Evolutionary conservation across 2,888 invertebrate genomes (phyloP), one percentile per base, ranked within the genome.

Genomic region (Thecophora atra): DNA sequence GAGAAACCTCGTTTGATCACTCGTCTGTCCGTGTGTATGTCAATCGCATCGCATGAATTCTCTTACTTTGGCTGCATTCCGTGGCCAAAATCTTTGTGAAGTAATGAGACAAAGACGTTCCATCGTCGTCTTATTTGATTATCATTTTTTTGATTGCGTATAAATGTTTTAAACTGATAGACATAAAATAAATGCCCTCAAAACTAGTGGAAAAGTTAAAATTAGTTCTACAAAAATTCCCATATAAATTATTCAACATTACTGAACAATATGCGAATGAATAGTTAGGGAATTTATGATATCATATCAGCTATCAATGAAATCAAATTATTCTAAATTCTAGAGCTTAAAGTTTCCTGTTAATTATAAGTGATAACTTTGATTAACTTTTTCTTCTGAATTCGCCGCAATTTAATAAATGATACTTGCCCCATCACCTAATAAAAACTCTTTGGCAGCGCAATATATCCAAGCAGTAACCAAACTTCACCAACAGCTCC

Each of bases 21-120:
- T 44, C 21, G 58, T 70, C 60, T 15, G 60, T 70, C 37, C 63
- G 37, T 21, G 21, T 19, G 70, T 21, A 26, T 30, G 21, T 70
- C n/a, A 19, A 44, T 24, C 24, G 13, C 21, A 13, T 11, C 60
- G 37, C 19, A 17, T 26, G 47, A 69, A 28, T 52, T 37, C 15
- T 44, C 64, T 64, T 37, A 37, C 15, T 37, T 67, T 54, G 54
- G 11, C 58, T 58, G 58, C 54, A 54, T 52, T 65, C 24, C 51
- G 65, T 52, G 24, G 6, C 17, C 28, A 28, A 58, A 58, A 26
- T 4, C 19, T 1, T 58, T 1, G 58, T 28, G 26, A 7, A 58
- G 26, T 24, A 1, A 15, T 47, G 47, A 5, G 3, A n/a, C n/a
- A 11, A 47, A 17, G 17, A 17, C 47, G 17, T 1, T 47, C 4